Evolutionary conservation across 2,888 invertebrate genomes (phyloP), one percentile per base, ranked within the genome.

Genomic region (Pteria penguin): DNA sequence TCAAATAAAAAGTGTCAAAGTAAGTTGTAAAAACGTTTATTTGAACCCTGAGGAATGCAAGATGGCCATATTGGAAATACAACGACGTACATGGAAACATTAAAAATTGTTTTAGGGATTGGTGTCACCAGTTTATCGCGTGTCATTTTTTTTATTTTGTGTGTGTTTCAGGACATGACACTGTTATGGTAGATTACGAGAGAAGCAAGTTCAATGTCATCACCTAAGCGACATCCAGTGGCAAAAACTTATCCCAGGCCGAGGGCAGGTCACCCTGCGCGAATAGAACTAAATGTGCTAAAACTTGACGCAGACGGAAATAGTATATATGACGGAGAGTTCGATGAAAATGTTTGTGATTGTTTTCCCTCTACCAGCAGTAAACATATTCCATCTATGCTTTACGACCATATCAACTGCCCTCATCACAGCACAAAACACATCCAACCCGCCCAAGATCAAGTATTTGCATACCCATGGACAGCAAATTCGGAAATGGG

Each of bases 391-490:
- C 87, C 87, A 0, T 84, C 87, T 45, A 87, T 87, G 87, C 79
- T 86, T 33, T 87, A 87, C 54, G 87, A 87, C 63, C 82, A 80
- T 65, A 77, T 87, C n/a, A 74, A 78, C 4, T 87, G 87, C 58
- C 84, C 84, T 1, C 87, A 87, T 52, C 78, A 75, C n/a, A 61
- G 82, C 18, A 68, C 78, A 2, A 76, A 79, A 4, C 83, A 83
- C 54, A 82, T 84, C 5, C 87, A 85, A 36, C 87, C 86, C 1
- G 87, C 84, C 0, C 84, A 85, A 62, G 78, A 81, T 33, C 79
- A 82, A 33, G 81, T 83, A 58, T 86, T 87, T 71, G 82, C 86
- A 29, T 87, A 87, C 60, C 87, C 87, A 0, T 87, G 87, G 87
- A 86, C 87, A 2, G 83, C 83, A 1, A 80, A 84, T 70, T 82